Conservation (phyloP, 2,888 invertebrate species). For the Aporophyla lueneburgensis region DNA sequence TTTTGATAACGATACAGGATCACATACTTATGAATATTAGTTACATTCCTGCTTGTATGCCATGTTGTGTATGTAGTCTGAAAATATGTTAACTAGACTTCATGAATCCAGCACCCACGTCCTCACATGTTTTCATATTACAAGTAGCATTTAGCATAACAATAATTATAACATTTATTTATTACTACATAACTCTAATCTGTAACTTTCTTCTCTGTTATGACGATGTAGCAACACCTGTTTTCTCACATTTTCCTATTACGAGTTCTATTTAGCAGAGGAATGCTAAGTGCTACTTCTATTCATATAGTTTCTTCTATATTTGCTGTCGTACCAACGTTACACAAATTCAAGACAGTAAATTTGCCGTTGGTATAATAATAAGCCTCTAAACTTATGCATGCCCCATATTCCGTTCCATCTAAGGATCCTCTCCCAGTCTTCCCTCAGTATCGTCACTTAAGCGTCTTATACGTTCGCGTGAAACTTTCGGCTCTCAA, state of each 20-base stretch:
- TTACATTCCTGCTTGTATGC: conserved; percentile 10
- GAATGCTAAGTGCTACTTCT: conserved; percentile 14
- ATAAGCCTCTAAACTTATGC: conserved; percentile 38
- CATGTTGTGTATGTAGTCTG: neutral
- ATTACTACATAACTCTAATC: too few species aligned
- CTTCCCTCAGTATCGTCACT: conserved; percentile 35
- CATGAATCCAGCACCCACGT: neutral
- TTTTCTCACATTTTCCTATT: conserved; percentile 19
- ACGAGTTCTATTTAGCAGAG: conserved; percentile 13
- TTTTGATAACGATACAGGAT: conserved; percentile 31
- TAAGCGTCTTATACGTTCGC: conserved; percentile 50
- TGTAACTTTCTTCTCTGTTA: neutral
- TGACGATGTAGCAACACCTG: neutral
- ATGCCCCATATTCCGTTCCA: conserved; percentile 44
- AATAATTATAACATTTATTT: conserved; percentile 5
- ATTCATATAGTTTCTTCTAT: neutral
- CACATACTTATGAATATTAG: conserved; percentile 24
- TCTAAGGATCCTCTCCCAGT: conserved; percentile 14
- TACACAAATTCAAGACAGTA: conserved; percentile 28
- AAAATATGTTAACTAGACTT: conserved; percentile 13
- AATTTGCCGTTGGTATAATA: conserved; percentile 36
- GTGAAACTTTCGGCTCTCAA: conserved; percentile 54
- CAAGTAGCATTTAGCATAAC: conserved; percentile 11
- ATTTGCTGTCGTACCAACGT: conserved; percentile 4
- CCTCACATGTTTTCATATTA: conserved; percentile 6